Percentiles rank a stretch among this genome's conserved stretches.
phyloP scores from a whole-genome alignment of 2,797 vertebrate genomes.

The Choloepus didactylus region DNA sequence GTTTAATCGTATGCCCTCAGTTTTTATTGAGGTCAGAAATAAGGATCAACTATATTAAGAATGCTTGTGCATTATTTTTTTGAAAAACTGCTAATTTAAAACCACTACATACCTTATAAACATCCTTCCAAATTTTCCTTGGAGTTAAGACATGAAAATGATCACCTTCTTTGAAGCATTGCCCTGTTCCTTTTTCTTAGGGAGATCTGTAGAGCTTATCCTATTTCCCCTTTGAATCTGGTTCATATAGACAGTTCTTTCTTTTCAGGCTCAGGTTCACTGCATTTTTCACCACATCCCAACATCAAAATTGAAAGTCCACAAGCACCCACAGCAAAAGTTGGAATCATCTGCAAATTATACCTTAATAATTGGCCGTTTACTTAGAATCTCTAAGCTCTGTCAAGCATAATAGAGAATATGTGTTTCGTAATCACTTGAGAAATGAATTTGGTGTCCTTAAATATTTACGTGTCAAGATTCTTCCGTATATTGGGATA shows the following conservation, averaged over 20 bases:
- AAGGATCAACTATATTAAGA: not conserved
- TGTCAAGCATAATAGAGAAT: not conserved
- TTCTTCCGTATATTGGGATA: not conserved
- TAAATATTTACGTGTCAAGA: not conserved
- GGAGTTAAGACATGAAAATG: not conserved
- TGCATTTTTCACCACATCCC: not conserved
- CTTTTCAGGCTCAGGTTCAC: not conserved
- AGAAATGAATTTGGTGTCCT: not conserved
- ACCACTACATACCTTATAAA: not conserved
- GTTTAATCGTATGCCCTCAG: not conserved
- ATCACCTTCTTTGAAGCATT: not conserved
- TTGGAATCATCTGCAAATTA: not conserved
- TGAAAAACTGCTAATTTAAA: slow-evolving; percentile 15
- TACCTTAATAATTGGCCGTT: not conserved
- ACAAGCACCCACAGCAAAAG: not conserved
- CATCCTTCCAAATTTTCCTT: not conserved
- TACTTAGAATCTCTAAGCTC: not conserved
- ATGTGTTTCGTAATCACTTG: not conserved
- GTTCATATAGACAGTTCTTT: not conserved
- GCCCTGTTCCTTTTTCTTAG: not conserved
- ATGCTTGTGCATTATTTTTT: not conserved
- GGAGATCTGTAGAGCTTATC: not conserved
- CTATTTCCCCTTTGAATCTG: not conserved
- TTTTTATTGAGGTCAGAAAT: not conserved
- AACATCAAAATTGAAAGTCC: not conserved